Percentiles rank a stretch among this genome's conserved stretches.
Evolutionary conservation across 2,888 invertebrate species (phyloP).

Genomic region (Petrolisthes cinctipes): DNA sequence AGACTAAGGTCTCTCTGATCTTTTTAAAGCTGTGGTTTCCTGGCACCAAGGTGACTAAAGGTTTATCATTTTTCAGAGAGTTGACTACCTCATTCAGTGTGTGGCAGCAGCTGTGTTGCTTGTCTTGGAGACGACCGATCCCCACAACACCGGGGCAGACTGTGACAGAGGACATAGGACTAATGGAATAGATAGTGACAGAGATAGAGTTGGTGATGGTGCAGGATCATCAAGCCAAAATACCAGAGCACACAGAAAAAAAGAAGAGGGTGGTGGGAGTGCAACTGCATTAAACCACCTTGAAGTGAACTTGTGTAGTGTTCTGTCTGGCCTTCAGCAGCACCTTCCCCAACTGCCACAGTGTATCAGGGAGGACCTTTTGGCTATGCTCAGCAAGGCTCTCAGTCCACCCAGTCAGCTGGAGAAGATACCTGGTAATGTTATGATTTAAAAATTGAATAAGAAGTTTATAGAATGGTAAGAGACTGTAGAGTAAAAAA

Average conservation of each 20-base stretch:
- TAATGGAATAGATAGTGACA: too few relatives aligned
- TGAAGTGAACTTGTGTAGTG: neutral
- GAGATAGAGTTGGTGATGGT: too few relatives aligned
- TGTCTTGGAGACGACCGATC: neutral
- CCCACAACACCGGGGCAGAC: neutral
- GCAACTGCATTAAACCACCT: neutral
- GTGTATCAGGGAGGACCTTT: slow-evolving; percentile 33
- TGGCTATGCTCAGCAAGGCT: slow-evolving; percentile 10
- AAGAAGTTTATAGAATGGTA: neutral
- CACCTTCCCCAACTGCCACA: slow-evolving; percentile 27
- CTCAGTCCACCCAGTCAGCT: slow-evolving; percentile 12
- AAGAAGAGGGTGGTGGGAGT: neutral
- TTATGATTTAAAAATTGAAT: neutral
- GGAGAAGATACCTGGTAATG: slow-evolving; percentile 36
- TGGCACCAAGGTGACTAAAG: neutral
- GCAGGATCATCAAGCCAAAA: too few relatives aligned
- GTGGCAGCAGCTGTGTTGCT: slow-evolving; percentile 24
- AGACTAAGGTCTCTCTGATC: neutral
- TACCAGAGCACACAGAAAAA: neutral
- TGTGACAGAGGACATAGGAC: too few relatives aligned
- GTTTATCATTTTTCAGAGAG: slow-evolving; percentile 25
- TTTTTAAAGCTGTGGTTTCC: neutral
- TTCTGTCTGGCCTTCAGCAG: neutral
- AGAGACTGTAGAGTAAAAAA: neutral
- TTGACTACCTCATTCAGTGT: slow-evolving; percentile 50